phyloP scores from a whole-genome alignment of 2,888 invertebrate genomes.

The Heliconius aoede region DNA sequence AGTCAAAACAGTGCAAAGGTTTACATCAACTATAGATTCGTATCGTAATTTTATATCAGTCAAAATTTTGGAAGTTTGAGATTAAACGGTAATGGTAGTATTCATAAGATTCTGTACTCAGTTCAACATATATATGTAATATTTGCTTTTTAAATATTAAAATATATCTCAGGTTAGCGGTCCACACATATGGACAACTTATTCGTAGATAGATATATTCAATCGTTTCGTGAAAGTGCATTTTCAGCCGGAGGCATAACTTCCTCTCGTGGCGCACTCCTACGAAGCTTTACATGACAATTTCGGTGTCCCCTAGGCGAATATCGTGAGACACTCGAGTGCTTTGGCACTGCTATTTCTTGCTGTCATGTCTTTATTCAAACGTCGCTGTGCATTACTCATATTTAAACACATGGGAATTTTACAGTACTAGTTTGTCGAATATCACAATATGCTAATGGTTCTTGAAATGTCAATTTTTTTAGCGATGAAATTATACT shows the following conservation, averaged over 20 bases:
- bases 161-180: conserved; percentile 10
- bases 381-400: conserved; percentile 40
- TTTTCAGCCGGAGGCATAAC: conserved; percentile 76
- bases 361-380: conserved; percentile 53
- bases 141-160: neutral
- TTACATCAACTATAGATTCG: neutral
- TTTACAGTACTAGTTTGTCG: neutral
- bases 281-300: conserved; percentile 79
- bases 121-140: neutral
- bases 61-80: neutral
- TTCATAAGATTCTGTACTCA: neutral
- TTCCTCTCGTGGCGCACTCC: conserved; percentile 62
- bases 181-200: conserved; percentile 65
- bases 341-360: conserved; percentile 56
- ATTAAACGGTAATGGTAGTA: neutral
- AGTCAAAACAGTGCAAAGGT: neutral
- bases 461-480: neutral
- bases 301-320: conserved; percentile 73
- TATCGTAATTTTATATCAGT: neutral
- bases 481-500: neutral
- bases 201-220: conserved; percentile 60
- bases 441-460: neutral
- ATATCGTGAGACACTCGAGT: conserved; percentile 57
- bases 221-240: conserved; percentile 80
- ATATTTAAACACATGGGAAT: conserved; percentile 16